These are phyloP conservation scores for Grammomys dolichurus DNA, from an alignment of 2,113 vertebrate genomes.

Conservation along the genomic window DNA sequence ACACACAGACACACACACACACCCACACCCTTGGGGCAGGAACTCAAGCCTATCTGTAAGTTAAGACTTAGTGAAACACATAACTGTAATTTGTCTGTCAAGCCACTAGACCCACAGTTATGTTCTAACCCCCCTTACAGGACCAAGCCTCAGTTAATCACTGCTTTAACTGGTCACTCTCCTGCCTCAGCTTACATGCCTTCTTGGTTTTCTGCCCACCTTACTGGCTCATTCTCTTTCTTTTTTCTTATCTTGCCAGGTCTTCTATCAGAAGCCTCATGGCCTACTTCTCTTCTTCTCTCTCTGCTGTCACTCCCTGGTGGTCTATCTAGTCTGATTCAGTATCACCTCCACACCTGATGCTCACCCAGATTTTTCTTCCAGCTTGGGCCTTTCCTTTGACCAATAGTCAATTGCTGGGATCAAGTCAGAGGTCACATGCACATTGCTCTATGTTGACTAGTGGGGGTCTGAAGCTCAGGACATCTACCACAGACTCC, in stretches of 20 bases:
- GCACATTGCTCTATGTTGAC: neutral
- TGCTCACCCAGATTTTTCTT: neutral
- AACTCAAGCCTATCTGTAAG: constrained; percentile 13
- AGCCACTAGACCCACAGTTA: neutral
- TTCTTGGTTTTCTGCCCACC: neutral
- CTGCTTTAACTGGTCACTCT: neutral
- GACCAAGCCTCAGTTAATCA: neutral
- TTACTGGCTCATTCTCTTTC: neutral
- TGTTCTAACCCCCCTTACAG: neutral
- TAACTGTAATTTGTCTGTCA: neutral
- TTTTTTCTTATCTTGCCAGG: neutral
- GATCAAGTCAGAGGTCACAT: neutral
- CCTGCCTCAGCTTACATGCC: fast-evolving
- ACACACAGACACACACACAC: neutral
- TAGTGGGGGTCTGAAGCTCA: neutral
- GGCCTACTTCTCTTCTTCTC: neutral
- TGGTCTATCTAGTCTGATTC: neutral
- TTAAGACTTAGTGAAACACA: neutral
- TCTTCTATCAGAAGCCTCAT: neutral
- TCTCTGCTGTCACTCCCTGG: neutral
- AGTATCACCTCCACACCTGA: neutral
- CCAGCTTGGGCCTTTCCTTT: neutral
- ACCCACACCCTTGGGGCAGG: neutral
- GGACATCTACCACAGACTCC: neutral
- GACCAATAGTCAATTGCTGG: neutral